These are phyloP conservation scores for Ricordea florida DNA, from an alignment of 92 coral and sea anemone species.

Conservation along the genomic window DNA sequence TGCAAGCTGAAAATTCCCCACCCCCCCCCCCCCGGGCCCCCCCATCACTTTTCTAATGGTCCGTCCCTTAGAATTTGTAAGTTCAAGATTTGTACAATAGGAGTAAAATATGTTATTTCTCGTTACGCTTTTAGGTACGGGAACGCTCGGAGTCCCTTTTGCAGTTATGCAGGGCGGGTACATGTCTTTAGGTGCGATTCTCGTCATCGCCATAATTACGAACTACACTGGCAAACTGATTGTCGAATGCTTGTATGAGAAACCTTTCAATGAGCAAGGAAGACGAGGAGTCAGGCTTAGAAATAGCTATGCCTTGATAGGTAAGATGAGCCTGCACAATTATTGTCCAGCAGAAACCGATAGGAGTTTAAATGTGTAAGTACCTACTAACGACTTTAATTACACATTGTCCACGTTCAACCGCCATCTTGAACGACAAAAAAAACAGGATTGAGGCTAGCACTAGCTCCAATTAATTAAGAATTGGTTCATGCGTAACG, in stretches of 20 bases:
- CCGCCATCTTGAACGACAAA: too few relatives aligned
- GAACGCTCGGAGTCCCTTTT: constrained; percentile 92
- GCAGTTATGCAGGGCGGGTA: constrained; percentile 98
- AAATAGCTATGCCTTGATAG: constrained; percentile 88
- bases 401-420: too few relatives aligned
- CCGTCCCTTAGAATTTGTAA: not conserved
- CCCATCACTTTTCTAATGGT: not conserved
- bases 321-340: too few relatives aligned
- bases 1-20: too few relatives aligned
- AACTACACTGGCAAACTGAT: constrained; percentile 98
- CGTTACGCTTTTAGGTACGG: constrained; percentile 72
- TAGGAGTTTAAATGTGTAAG: too few relatives aligned
- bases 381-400: too few relatives aligned
- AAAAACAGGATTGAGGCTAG: too few relatives aligned
- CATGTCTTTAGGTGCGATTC: constrained; percentile 83
- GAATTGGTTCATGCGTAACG: too few relatives aligned
- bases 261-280: constrained; percentile 48
- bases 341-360: too few relatives aligned
- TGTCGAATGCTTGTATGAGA: constrained; percentile 88
- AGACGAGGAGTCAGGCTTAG: constrained; percentile 71
- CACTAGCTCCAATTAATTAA: too few relatives aligned
- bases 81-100: not conserved
- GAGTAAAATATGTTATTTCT: not conserved
- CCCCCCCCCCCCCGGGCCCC: too few relatives aligned
- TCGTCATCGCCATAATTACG: constrained; percentile 76